Percentiles rank a stretch among this genome's conserved stretches.
These are phyloP conservation scores for Holcopasites calliopsidis DNA, from an alignment of 1,140 invertebrate species.

Conservation along the genomic window DNA sequence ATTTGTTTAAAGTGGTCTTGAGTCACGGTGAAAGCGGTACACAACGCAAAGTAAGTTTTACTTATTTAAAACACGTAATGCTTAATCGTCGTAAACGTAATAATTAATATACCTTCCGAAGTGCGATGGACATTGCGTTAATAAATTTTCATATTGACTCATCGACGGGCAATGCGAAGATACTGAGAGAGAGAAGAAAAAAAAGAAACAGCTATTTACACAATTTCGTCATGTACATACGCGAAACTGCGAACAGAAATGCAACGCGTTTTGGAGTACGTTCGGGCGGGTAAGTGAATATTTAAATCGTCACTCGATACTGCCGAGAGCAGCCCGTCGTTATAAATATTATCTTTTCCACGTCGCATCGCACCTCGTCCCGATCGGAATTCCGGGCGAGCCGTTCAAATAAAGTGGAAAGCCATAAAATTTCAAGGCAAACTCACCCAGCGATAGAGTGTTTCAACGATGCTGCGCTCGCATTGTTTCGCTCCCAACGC, in stretches of 20 bases:
- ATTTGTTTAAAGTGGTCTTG: constrained; percentile 69
- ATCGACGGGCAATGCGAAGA: constrained; percentile 19
- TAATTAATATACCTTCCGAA: neutral
- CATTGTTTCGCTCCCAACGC: constrained; percentile 44
- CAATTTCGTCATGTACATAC: constrained; percentile 41
- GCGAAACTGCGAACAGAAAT: constrained; percentile 24
- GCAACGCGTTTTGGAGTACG: neutral
- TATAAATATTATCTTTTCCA: neutral
- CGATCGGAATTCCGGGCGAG: constrained; percentile 12
- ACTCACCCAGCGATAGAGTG: constrained; percentile 54
- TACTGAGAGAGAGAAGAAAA: neutral
- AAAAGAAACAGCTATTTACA: constrained; percentile 38
- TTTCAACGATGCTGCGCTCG: constrained; percentile 44
- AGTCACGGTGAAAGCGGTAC: constrained; percentile 75
- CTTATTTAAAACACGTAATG: constrained; percentile 14
- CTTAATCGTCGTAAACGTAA: constrained; percentile 8
- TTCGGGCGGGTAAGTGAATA: constrained; percentile 6
- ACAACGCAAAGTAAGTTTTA: constrained; percentile 40
- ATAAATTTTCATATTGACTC: constrained; percentile 25
- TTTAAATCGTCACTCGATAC: constrained; percentile 2
- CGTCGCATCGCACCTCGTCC: constrained; percentile 9
- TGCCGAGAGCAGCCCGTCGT: too few relatives aligned
- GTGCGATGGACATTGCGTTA: neutral
- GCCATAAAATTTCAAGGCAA: constrained; percentile 48
- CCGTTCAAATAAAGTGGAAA: constrained; percentile 39